phyloP scores from a whole-genome alignment of 2,797 vertebrate genomes.

The Diceros bicornis region DNA sequence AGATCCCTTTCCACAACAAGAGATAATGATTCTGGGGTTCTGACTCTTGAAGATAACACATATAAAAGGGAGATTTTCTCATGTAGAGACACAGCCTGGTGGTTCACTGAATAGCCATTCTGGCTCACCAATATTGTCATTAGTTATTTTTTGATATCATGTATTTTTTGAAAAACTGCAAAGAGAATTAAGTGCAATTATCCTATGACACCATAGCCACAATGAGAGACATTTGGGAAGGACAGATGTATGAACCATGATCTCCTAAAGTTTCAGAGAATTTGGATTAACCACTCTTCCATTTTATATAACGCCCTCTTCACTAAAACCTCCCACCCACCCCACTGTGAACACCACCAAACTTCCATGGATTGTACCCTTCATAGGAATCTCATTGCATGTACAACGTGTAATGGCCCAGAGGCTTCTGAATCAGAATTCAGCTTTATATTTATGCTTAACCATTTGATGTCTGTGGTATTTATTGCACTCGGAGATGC shows the following conservation, averaged over 20 bases:
- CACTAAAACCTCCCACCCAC: neutral
- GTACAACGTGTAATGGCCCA: neutral
- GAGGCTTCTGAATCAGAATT: neutral
- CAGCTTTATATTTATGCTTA: neutral
- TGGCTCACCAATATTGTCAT: no score
- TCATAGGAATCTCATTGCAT: neutral
- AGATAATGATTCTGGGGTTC: no score
- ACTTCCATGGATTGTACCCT: neutral
- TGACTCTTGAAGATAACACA: no score
- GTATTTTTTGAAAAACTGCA: neutral
- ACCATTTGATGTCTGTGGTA: neutral
- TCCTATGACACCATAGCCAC: neutral
- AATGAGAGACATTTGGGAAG: neutral
- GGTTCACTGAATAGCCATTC: no score
- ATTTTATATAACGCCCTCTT: neutral
- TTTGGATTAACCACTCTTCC: neutral
- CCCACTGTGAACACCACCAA: rapidly evolving
- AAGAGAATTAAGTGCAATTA: neutral
- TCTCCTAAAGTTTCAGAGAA: neutral
- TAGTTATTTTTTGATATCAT: neutral
- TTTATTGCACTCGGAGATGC: neutral
- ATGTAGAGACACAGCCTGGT: no score
- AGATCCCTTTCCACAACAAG: no score
- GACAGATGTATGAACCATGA: neutral
- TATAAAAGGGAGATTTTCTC: no score